Evolutionary conservation across 2,888 invertebrate species (phyloP).

Genomic region (Reticulitermes lucifugus): DNA sequence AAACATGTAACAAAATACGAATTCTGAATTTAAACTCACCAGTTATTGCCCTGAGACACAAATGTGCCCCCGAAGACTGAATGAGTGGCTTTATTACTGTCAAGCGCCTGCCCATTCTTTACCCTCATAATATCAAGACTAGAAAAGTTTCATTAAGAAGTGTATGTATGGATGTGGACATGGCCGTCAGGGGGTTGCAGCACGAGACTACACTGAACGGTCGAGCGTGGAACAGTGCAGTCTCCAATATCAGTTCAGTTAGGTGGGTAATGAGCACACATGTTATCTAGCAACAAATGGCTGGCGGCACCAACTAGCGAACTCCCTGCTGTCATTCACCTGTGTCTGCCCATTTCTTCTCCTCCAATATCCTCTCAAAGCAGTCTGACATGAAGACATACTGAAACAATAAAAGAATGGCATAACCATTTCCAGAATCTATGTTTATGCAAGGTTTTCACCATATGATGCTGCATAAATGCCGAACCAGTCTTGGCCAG

Average conservation of each 20-base stretch:
- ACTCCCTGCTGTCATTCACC: conserved; percentile 73
- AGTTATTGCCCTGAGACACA: not conserved
- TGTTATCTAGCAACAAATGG: conserved; percentile 12
- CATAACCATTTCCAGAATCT: not conserved
- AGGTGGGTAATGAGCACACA: conserved; percentile 28
- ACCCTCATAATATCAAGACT: not conserved
- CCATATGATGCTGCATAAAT: too few relatives aligned
- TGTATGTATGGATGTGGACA: not conserved
- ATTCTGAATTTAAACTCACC: not conserved
- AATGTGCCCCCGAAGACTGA: too few relatives aligned
- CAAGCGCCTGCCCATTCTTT: not conserved
- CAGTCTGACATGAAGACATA: conserved; percentile 92
- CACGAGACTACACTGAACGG: not conserved
- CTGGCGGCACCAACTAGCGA: conserved; percentile 7
- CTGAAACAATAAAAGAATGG: conserved; percentile 66
- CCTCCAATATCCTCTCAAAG: conserved; percentile 95
- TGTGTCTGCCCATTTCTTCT: conserved; percentile 86
- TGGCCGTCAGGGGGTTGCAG: not conserved
- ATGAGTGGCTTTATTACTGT: not conserved
- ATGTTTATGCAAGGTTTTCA: too few relatives aligned
- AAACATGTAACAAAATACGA: not conserved
- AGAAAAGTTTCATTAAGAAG: conserved; percentile 15
- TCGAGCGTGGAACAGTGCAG: not conserved
- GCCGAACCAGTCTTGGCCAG: too few relatives aligned
- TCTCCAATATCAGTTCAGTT: conserved; percentile 6